Conservation (phyloP, 2,888 invertebrate genomes). For the Luperina nickerlii region DNA sequence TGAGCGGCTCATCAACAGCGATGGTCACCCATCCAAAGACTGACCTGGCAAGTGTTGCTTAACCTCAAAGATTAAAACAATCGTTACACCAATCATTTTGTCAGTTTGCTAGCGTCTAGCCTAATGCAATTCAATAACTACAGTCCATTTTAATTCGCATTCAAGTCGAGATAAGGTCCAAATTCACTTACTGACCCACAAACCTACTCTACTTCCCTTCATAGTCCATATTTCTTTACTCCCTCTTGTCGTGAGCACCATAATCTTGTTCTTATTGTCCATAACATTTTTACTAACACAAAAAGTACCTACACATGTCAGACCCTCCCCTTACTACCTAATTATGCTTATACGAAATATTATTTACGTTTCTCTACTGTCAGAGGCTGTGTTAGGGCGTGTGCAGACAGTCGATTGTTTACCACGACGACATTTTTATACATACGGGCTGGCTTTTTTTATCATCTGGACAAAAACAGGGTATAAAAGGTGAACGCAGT, state of each 20-base stretch:
- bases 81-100: background rate
- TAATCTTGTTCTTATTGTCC: constrained; percentile 28
- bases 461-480: no score
- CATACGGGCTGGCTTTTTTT: no score
- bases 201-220: no score
- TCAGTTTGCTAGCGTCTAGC: background rate
- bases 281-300: constrained; percentile 38
- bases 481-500: no score
- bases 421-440: background rate
- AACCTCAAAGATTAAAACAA: no score
- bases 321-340: constrained; percentile 17
- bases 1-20: no score
- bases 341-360: constrained; percentile 42
- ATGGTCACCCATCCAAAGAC: background rate
- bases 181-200: background rate
- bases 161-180: background rate
- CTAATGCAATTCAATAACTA: no score
- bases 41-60: no score
- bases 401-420: background rate
- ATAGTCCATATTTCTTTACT: constrained; percentile 18
- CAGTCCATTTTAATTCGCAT: background rate
- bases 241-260: constrained; percentile 14
- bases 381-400: background rate
- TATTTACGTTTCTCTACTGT: constrained; percentile 27
- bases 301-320: constrained; percentile 4